phyloP scores from a whole-genome alignment of 92 coral and sea anemone species.

The Porites rus region DNA sequence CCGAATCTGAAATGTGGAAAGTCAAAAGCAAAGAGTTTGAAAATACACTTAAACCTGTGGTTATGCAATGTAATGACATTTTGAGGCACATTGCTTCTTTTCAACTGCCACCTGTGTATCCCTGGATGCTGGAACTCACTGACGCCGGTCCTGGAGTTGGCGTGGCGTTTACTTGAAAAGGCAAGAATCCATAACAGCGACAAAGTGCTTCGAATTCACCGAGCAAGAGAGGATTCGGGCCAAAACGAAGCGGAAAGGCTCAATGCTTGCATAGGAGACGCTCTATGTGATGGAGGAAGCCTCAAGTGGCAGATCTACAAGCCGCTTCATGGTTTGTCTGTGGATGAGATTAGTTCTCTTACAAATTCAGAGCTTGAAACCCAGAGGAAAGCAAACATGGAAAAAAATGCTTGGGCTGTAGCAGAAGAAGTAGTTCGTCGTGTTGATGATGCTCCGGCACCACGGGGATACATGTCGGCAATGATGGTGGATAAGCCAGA shows the following conservation, averaged over 20 bases:
- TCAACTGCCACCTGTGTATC: conserved; percentile 57
- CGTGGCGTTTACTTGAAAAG: conserved; percentile 28
- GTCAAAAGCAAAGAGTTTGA: conserved; percentile 38
- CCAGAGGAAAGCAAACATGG: conserved; percentile 48
- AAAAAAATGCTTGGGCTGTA: conserved; percentile 71
- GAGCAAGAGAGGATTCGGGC: conserved; percentile 60
- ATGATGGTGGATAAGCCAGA: conserved; percentile 54
- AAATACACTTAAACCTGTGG: conserved; percentile 17
- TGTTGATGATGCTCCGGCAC: conserved; percentile 67
- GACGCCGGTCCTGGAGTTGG: conserved; percentile 67
- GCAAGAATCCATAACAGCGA: conserved; percentile 49
- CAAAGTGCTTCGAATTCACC: conserved; percentile 40
- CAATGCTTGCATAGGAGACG: conserved; percentile 52
- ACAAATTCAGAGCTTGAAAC: conserved; percentile 51
- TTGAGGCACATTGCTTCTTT: conserved; percentile 27
- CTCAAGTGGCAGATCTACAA: conserved; percentile 52
- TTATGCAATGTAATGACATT: conserved; percentile 35
- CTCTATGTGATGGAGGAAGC: conserved; percentile 56
- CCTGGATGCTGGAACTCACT: conserved; percentile 58
- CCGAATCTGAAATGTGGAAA: conserved; percentile 27
- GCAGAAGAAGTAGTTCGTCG: conserved; percentile 58
- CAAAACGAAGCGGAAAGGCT: conserved; percentile 55
- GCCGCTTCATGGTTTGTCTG: conserved; percentile 51
- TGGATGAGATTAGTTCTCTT: conserved; percentile 45
- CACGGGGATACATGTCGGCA: conserved; percentile 51